Evolutionary conservation across 92 coral and sea anemone species (phyloP), one percentile per base, ranked within the genome.

Genomic region (Hydrozoanthus gracilis): DNA sequence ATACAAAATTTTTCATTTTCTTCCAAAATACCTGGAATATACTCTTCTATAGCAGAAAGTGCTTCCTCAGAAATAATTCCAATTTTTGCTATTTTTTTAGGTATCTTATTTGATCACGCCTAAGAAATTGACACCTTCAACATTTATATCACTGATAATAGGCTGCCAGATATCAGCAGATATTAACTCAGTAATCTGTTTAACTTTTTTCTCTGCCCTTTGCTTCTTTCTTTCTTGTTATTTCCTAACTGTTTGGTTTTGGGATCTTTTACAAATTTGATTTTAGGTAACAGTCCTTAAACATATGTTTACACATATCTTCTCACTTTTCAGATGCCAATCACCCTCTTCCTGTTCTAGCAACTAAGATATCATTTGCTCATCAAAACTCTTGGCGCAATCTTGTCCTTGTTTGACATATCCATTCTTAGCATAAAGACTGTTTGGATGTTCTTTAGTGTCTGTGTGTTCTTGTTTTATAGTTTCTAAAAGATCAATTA

Each of bases 131-230:
- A 83, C 77, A 82, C 86, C 83, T 60, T 82, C 68, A 82, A 82
- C 56, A 82, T 88, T 82, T 82, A 79, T 27, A 79, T 87, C 90
- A 78, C 46, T 84, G 74, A 88, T 88, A 71, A 82, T 82, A 14
- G 86, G 77, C 77, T 82, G 76, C 69, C 76, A 65, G 91, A 48
- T 65, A 76, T 82, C 83, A 68, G 78, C 87, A 79, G 91, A 88
- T 88, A 88, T 88, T 76, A 88, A 78, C 76, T 83, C 82, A 82
- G 91, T 88, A 82, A 88, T 83, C 73, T 83, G 83, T 88, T 83
- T 84, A 83, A 48, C 48, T 88, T 86, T 88, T 79, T 83, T 76
- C 64, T 88, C 88, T 71, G 64, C 82, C 85, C 86, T 88, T 27
- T 27, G 0, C 39, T 27, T 27, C 39, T 27, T 27, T 27, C 39